Conservation (phyloP, 2,113 vertebrate species). For the Strix aluco region DNA sequence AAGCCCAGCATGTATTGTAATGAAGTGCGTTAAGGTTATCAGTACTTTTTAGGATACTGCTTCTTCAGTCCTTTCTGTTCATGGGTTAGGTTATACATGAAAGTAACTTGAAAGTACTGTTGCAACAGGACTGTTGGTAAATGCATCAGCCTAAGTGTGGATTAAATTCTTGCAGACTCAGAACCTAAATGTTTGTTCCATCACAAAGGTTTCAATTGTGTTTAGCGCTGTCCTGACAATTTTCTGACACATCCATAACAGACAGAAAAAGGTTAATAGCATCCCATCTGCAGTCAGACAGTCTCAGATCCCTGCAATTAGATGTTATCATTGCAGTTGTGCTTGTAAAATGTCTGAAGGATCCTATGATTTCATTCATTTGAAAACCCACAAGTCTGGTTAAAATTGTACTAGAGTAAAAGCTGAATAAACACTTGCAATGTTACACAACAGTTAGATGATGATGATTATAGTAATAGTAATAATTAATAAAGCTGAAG, state of each 20-base stretch:
- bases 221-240: background rate
- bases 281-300: constrained; percentile 35
- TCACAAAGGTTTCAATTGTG: background rate
- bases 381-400: constrained; percentile 20
- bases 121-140: background rate
- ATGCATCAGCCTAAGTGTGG: background rate
- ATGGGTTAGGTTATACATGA: background rate
- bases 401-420: constrained; percentile 16
- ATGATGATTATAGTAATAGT: background rate
- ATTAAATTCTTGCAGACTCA: background rate
- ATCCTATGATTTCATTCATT: constrained; percentile 55
- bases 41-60: background rate
- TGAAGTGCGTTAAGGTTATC: background rate
- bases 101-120: background rate
- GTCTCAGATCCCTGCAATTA: constrained; percentile 59
- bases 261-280: constrained; percentile 36
- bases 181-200: background rate
- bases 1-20: background rate
- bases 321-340: constrained; percentile 43
- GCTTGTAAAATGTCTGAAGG: constrained; percentile 37
- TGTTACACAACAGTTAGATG: background rate
- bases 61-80: background rate
- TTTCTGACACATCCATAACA: background rate
- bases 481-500: background rate
- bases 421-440: constrained; percentile 26